A percentile compares a stretch with the other conserved stretches of the same genome.
These are phyloP conservation scores for Papilio machaon DNA, from an alignment of 1,140 invertebrate genomes.

Conservation along the genomic window DNA sequence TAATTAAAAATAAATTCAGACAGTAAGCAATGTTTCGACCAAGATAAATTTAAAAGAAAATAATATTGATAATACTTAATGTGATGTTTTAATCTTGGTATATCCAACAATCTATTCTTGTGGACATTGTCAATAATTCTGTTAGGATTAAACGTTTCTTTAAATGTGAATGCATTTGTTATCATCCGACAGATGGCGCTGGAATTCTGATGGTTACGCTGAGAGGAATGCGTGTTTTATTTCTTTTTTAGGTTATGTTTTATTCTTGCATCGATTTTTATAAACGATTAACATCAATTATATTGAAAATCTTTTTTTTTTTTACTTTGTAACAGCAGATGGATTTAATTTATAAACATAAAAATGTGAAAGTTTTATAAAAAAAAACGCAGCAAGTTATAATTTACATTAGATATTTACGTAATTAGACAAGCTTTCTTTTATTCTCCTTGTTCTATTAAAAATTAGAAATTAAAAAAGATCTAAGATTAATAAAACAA, in stretches of 20 bases:
- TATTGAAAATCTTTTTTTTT: no score
- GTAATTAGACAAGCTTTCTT: neutral
- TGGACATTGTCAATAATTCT: constrained; percentile 6
- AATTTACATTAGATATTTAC: no score
- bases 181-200: neutral
- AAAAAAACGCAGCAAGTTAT: no score
- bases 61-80: neutral
- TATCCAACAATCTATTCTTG: neutral
- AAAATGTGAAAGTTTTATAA: no score
- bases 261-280: neutral
- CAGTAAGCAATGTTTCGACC: neutral
- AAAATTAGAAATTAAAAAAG: neutral
- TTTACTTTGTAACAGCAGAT: no score
- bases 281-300: neutral
- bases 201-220: constrained; percentile 9
- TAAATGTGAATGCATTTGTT: constrained; percentile 19
- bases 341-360: no score
- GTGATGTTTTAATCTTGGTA: neutral
- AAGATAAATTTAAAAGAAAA: neutral
- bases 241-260: neutral
- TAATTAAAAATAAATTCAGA: neutral
- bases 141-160: neutral
- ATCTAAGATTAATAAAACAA: neutral
- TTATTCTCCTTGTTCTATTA: neutral
- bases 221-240: neutral